phyloP scores from a whole-genome alignment of 2,797 vertebrate species.

The Buphagus erythrorhynchus region DNA sequence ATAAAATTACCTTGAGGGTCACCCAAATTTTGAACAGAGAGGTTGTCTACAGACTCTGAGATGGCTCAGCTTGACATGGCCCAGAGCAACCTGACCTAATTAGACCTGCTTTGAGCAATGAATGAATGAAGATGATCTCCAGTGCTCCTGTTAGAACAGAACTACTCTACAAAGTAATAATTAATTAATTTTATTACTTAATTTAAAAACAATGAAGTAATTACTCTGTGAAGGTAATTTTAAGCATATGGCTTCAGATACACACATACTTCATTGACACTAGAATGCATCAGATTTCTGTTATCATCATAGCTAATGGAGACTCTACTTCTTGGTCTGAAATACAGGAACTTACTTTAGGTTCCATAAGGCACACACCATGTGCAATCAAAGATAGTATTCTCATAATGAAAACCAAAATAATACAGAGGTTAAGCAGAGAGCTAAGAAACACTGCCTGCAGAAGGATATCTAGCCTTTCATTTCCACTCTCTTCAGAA shows the following conservation, averaged over 20 bases:
- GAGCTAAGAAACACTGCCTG: background rate
- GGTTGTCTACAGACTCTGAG: accelerated
- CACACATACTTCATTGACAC: background rate
- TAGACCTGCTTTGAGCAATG: background rate
- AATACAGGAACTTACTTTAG: background rate
- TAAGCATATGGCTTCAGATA: background rate
- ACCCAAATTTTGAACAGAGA: background rate
- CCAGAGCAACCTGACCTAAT: background rate
- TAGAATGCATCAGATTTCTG: background rate
- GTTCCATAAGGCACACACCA: background rate
- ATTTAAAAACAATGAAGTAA: background rate
- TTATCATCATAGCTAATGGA: background rate
- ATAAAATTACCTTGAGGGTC: background rate
- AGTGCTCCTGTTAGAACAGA: background rate
- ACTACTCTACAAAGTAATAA: background rate
- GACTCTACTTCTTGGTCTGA: background rate
- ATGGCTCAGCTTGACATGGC: background rate
- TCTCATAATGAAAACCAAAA: background rate
- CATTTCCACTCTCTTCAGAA: background rate
- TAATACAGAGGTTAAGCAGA: background rate
- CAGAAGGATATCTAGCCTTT: background rate
- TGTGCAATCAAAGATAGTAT: background rate
- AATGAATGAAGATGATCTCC: background rate
- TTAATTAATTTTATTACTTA: background rate
- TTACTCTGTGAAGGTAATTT: background rate